A percentile compares a stretch with the other conserved stretches of the same genome.
phyloP scores from a whole-genome alignment of 2,113 vertebrate species.

The Sinocyclocheilus anshuiensis region DNA sequence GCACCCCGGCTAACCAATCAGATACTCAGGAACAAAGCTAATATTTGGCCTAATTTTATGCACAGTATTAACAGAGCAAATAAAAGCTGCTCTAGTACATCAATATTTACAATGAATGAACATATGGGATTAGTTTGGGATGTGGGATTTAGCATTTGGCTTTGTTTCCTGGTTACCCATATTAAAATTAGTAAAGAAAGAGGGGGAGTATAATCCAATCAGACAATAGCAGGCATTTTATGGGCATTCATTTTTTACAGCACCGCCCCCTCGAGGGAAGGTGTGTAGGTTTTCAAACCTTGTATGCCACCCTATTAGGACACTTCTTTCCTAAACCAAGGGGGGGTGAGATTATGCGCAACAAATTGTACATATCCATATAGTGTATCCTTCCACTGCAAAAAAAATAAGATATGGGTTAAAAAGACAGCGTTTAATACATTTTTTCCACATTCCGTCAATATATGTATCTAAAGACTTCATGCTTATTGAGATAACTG shows the following conservation, averaged over 20 bases:
- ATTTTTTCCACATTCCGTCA: conserved; percentile 3
- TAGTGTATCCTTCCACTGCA: conserved; percentile 93
- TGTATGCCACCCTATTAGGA: conserved; percentile 95
- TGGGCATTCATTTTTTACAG: conserved; percentile 62
- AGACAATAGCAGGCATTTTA: conserved; percentile 57
- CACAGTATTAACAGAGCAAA: background rate
- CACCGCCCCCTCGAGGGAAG: conserved; percentile 61
- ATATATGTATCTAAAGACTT: background rate
- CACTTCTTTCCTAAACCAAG: conserved; percentile 97
- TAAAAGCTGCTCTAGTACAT: background rate
- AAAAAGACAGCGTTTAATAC: conserved; percentile 52
- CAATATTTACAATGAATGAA: conserved; percentile 11
- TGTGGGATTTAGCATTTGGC: conserved; percentile 53
- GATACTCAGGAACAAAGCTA: conserved; percentile 43
- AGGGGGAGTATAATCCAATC: conserved; percentile 47
- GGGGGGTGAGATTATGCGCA: conserved; percentile 93
- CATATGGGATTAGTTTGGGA: conserved; percentile 21
- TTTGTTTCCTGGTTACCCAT: conserved; percentile 72
- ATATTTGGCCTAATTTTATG: conserved; percentile 1
- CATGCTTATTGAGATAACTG: background rate
- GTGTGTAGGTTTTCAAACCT: conserved; percentile 86
- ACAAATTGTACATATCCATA: conserved; percentile 98
- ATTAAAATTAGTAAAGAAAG: conserved; percentile 64
- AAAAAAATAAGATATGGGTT: conserved; percentile 78
- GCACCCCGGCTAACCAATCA: conserved; percentile 62